Evolutionary conservation across 2,113 vertebrate species (phyloP).

Genomic region (Lepus timidus): DNA sequence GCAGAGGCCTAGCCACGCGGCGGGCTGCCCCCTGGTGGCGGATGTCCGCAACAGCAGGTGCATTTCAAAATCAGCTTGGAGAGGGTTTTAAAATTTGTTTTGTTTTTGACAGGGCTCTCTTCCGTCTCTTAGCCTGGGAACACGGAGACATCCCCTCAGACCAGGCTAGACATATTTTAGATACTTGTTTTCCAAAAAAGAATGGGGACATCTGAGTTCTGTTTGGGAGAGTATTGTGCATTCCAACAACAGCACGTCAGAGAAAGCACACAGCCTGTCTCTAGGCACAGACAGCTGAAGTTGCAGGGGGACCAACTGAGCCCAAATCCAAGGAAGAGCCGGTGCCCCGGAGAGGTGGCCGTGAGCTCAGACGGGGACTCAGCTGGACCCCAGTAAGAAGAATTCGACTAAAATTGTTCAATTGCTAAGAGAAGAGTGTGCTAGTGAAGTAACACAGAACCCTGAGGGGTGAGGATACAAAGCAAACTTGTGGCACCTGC

Average conservation of each 20-base stretch:
- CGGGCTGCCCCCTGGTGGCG: constrained; percentile 15
- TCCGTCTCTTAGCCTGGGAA: not conserved
- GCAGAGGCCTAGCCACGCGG: accelerated
- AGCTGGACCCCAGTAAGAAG: not conserved
- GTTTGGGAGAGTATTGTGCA: not conserved
- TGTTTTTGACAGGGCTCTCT: not conserved
- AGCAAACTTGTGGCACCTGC: not conserved
- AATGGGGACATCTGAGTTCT: not conserved
- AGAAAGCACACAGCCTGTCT: not conserved
- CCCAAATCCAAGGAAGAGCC: not conserved
- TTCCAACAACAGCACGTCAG: not conserved
- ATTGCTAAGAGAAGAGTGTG: not conserved
- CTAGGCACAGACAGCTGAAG: not conserved
- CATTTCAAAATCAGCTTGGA: constrained; percentile 7
- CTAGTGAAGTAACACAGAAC: not conserved
- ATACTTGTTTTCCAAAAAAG: not conserved
- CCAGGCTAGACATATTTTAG: not conserved
- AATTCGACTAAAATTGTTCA: not conserved
- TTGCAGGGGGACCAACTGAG: not conserved
- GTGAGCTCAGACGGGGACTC: not conserved
- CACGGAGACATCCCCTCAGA: not conserved
- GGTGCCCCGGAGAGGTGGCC: not conserved
- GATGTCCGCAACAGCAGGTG: not conserved
- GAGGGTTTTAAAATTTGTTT: not conserved
- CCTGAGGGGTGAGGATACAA: not conserved